These are phyloP conservation scores for Liopterus haemorrhoidalis DNA, from an alignment of 2,888 invertebrate genomes.

Conservation along the genomic window DNA sequence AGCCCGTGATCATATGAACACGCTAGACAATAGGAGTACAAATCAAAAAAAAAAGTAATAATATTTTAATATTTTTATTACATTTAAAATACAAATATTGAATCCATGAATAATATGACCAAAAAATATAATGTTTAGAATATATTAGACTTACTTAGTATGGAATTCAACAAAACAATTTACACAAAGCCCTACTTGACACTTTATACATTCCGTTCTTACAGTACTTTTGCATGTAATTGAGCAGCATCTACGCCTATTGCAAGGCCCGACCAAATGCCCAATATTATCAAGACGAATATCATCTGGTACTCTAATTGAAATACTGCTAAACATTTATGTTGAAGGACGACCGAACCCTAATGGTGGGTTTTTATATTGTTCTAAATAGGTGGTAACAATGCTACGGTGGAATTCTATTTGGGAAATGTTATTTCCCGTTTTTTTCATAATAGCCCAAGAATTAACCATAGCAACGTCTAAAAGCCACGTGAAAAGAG, in stretches of 20 bases:
- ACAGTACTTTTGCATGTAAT: no score
- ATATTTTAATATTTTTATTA: no score
- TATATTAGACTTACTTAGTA: no score
- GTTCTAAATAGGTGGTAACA: conserved; percentile 11
- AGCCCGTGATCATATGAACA: no score
- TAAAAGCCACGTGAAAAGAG: conserved; percentile 26
- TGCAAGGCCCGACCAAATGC: conserved; percentile 23
- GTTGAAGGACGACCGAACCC: conserved; percentile 18
- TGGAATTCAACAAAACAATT: conserved; percentile 6
- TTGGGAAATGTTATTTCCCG: conserved; percentile 8
- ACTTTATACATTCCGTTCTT: conserved; percentile 1
- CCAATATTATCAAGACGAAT: conserved; percentile 26
- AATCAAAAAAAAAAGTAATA: no score
- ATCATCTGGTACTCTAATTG: no score
- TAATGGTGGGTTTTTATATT: conserved; percentile 20
- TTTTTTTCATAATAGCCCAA: conserved; percentile 22
- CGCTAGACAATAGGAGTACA: no score
- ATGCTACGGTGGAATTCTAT: conserved; percentile 22
- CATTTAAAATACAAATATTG: no score
- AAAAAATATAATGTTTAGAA: no score
- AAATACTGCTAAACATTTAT: conserved; percentile 25
- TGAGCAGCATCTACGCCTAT: conserved; percentile 24
- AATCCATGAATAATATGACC: no score
- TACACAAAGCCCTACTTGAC: not conserved
- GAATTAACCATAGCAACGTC: conserved; percentile 24